Percentiles rank a stretch among this genome's conserved stretches.
Conservation (phyloP, 2,113 vertebrate species). For the Opisthocomus hoazin region DNA sequence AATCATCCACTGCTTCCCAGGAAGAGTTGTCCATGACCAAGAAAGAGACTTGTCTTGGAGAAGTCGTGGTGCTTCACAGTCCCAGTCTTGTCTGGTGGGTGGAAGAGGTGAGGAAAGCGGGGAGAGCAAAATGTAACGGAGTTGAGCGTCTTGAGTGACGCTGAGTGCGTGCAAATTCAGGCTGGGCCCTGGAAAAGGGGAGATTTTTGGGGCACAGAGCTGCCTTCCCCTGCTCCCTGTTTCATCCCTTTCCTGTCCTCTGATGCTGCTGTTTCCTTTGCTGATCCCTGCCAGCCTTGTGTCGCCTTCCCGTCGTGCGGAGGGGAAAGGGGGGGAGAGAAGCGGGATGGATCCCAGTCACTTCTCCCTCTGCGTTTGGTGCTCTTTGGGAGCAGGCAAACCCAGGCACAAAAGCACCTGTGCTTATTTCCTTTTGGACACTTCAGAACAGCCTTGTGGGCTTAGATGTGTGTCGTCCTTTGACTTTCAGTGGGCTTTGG, state of each 20-base stretch:
- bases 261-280: not conserved
- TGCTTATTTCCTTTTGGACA: not conserved
- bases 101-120: not conserved
- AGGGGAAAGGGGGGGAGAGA: not conserved
- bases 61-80: not conserved
- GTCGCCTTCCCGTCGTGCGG: rapidly evolving
- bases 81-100: not conserved
- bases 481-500: not conserved
- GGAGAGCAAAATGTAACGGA: not conserved
- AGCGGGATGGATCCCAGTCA: no score
- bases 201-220: not conserved
- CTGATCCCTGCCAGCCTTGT: not conserved
- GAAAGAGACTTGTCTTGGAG: not conserved
- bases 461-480: not conserved
- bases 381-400: not conserved
- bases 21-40: not conserved
- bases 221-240: not conserved
- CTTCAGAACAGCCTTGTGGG: not conserved
- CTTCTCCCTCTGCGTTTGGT: not conserved
- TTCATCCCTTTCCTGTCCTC: not conserved
- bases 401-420: not conserved
- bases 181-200: not conserved
- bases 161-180: not conserved
- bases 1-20: not conserved
- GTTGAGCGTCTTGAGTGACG: not conserved